Evolutionary conservation across 2,888 invertebrate genomes (phyloP).

Genomic region (Ceramica pisi): DNA sequence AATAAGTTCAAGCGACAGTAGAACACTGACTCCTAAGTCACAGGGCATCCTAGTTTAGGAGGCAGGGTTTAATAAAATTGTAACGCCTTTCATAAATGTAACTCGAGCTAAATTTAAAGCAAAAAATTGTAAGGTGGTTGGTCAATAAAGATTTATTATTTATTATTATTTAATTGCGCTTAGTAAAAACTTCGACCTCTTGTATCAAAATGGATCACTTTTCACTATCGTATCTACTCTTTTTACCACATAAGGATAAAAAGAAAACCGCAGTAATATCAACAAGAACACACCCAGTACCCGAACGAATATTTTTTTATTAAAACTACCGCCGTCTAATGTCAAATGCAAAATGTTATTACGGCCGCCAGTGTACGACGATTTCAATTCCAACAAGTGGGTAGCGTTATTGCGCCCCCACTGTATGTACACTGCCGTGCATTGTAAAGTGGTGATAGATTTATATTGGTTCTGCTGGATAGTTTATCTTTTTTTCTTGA

Average conservation of each 20-base stretch:
- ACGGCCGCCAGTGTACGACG: conserved; percentile 65
- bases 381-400: conserved; percentile 83
- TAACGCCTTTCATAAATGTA: too few species aligned
- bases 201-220: not conserved
- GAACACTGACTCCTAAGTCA: too few species aligned
- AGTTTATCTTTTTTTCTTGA: conserved; percentile 25
- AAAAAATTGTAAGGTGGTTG: too few species aligned
- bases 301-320: conserved; percentile 64
- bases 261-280: conserved; percentile 17
- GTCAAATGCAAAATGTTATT: conserved; percentile 78
- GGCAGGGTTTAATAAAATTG: too few species aligned
- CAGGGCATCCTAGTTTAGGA: too few species aligned
- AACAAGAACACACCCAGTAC: conserved; percentile 20
- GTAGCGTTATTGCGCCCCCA: conserved; percentile 69
- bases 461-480: conserved; percentile 52
- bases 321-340: conserved; percentile 74
- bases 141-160: too few species aligned
- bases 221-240: not conserved
- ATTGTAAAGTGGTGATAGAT: conserved; percentile 59
- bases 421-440: conserved; percentile 66
- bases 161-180: too few species aligned
- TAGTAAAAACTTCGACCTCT: not conserved
- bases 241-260: conserved; percentile 8
- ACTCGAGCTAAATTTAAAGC: too few species aligned
- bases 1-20: too few species aligned